A percentile compares a stretch with the other conserved stretches of the same genome.
These are phyloP conservation scores for Mastomys coucha DNA, from an alignment of 2,113 vertebrate genomes.

Conservation along the genomic window DNA sequence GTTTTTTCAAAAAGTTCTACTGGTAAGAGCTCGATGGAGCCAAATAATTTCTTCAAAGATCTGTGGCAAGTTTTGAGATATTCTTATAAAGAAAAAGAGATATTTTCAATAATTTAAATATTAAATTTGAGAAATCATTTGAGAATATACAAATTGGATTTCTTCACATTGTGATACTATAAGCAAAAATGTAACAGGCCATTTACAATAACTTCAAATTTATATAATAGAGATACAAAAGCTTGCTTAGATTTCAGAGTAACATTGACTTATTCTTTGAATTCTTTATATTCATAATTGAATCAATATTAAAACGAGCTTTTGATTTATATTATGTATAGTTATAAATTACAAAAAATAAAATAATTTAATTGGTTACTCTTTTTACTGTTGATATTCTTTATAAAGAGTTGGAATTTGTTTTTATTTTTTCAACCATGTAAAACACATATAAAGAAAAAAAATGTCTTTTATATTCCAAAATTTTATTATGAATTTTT, in stretches of 20 bases:
- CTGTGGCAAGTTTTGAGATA: background rate
- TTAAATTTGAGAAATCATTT: constrained; percentile 35
- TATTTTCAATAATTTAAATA: constrained; percentile 15
- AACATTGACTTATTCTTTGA: constrained; percentile 6
- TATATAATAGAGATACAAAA: background rate
- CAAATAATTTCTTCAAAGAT: constrained; percentile 1
- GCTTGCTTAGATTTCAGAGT: background rate
- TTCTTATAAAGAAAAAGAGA: background rate
- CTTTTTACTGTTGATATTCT: background rate
- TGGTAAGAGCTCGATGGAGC: background rate
- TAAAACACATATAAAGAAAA: background rate
- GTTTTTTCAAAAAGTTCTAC: background rate
- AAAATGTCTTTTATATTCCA: background rate
- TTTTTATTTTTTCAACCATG: background rate
- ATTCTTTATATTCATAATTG: background rate
- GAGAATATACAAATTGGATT: background rate
- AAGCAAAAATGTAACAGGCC: background rate
- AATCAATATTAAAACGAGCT: background rate
- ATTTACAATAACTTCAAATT: constrained; percentile 5
- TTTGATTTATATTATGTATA: background rate
- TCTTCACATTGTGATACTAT: background rate
- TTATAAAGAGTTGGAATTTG: background rate
- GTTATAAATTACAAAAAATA: background rate
- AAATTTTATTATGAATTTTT: background rate
- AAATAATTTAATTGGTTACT: background rate